Percentiles rank a stretch among this genome's conserved stretches.
Evolutionary conservation across 1,140 invertebrate genomes (phyloP).

Genomic region (Musca domestica): DNA sequence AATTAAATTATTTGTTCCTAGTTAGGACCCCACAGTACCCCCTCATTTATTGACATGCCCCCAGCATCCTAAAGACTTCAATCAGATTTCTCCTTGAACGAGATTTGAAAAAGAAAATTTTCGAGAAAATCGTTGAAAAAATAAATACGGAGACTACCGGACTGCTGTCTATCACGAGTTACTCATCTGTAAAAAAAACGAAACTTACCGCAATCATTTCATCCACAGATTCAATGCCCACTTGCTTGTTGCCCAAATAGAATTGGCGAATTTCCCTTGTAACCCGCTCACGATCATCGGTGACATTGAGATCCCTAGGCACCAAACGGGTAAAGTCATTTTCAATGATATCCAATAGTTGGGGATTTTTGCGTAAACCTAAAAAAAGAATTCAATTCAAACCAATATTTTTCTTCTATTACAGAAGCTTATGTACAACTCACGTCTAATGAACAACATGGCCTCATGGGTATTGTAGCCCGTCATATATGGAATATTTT

Average conservation of each 20-base stretch:
- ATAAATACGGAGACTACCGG: too few species aligned
- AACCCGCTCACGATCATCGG: constrained; percentile 44
- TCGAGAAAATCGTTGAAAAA: too few species aligned
- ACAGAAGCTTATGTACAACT: constrained; percentile 7
- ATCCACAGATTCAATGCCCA: constrained; percentile 57
- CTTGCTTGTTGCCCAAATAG: constrained; percentile 58
- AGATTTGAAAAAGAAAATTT: too few species aligned
- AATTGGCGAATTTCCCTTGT: constrained; percentile 58
- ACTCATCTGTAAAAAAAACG: too few species aligned
- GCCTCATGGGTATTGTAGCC: constrained; percentile 53
- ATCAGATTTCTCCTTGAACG: too few species aligned
- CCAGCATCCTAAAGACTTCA: too few species aligned
- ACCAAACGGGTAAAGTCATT: constrained; percentile 58
- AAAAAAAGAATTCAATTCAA: constrained; percentile 19
- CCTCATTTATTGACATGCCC: too few species aligned
- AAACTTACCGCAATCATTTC: constrained; percentile 57
- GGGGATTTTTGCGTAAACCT: constrained; percentile 60
- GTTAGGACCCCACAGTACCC: too few species aligned
- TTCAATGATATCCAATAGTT: constrained; percentile 57
- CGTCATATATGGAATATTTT: constrained; percentile 52
- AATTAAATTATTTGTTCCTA: too few species aligned
- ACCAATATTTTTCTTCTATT: background rate
- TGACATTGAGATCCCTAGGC: constrained; percentile 55
- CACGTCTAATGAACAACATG: constrained; percentile 42
- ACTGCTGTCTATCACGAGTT: too few species aligned